Evolutionary conservation across 1,140 invertebrate species (phyloP).

Genomic region (Eupeodes corollae): DNA sequence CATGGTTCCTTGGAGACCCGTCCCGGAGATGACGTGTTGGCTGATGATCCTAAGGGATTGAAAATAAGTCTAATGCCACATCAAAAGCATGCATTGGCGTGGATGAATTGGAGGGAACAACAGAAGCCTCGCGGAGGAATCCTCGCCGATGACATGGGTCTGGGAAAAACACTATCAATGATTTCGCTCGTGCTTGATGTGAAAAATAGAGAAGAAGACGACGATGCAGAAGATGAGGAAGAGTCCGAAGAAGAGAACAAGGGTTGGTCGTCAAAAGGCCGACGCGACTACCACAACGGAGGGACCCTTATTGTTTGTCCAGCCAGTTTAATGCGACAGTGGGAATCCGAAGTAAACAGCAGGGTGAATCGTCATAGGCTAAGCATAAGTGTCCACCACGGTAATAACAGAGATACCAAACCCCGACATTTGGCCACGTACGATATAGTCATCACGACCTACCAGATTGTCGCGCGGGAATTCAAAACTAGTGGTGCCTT

Average conservation of each 20-base stretch:
- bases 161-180: slow-evolving; percentile 87
- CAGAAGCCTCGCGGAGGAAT: slow-evolving; percentile 74
- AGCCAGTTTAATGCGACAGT: slow-evolving; percentile 72
- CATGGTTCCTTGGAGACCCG: slow-evolving; percentile 58
- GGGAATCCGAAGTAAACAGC: slow-evolving; percentile 67
- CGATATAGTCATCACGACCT: slow-evolving; percentile 71
- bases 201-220: slow-evolving; percentile 20
- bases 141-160: slow-evolving; percentile 86
- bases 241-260: slow-evolving; percentile 20
- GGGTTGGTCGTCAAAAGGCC: slow-evolving; percentile 25
- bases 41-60: slow-evolving; percentile 52
- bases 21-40: slow-evolving; percentile 47
- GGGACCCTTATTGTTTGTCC: slow-evolving; percentile 83
- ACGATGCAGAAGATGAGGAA: slow-evolving; percentile 18
- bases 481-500: slow-evolving; percentile 29
- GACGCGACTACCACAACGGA: slow-evolving; percentile 38
- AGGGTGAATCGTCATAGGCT: slow-evolving; percentile 51
- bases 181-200: slow-evolving; percentile 61
- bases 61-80: slow-evolving; percentile 67
- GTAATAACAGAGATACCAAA: slow-evolving; percentile 55
- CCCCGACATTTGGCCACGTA: slow-evolving; percentile 47
- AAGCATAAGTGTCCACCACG: slow-evolving; percentile 66
- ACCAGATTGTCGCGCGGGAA: slow-evolving; percentile 52
- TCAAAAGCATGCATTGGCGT: slow-evolving; percentile 75
- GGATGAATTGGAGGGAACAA: slow-evolving; percentile 79